Evolutionary conservation across 1,140 invertebrate species (phyloP), one percentile per base, ranked within the genome.

Genomic region (Camponotus floridanus): DNA sequence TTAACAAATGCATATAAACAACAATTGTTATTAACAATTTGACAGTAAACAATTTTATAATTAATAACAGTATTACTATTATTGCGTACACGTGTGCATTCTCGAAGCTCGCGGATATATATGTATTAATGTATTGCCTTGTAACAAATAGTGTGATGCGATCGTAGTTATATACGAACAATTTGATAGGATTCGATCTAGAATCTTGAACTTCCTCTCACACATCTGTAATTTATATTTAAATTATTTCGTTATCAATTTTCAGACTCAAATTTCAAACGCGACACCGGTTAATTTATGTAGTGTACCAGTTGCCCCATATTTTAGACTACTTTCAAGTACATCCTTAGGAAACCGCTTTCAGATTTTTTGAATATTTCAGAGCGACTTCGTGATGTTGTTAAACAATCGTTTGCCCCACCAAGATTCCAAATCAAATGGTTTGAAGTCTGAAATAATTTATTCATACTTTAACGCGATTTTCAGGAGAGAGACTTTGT

Each of bases 371-470:
- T 61, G 9, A 51, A 33, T 87, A 18, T 85, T 92, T 96, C 95
- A 97, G 79, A 97, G 96, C 36, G 96, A 97, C 91, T 97, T 97
- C 70, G 97, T 97, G 92, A 97, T 97, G 92, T 97, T 98, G 89
- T 97, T 97, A 94, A 97, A 98, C 64, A 98, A 94, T 87, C 98
- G 95, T 92, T 98, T 97, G 62, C 98, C 97, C 98, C 98, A 98
- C 97, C 97, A 98, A 15, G 97, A 97, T 92, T 98, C 98, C 90
- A 98, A 95, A 95, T 98, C 98, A 92, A 98, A 98, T 9, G 97
- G 97, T 91, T 98, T 97, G 92, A 98, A 98, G 92, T 98, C 97
- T 96, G 90, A 48, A 95, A 95, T 85, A 88, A 86, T 79, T 83
- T 76, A 87, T 73, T 45, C n/a, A 57, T 65, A 51, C 31, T 31